Percentiles rank a stretch among this genome's conserved stretches.
Conservation (phyloP, 1,140 invertebrate species). For the Meteorus sp. region DNA sequence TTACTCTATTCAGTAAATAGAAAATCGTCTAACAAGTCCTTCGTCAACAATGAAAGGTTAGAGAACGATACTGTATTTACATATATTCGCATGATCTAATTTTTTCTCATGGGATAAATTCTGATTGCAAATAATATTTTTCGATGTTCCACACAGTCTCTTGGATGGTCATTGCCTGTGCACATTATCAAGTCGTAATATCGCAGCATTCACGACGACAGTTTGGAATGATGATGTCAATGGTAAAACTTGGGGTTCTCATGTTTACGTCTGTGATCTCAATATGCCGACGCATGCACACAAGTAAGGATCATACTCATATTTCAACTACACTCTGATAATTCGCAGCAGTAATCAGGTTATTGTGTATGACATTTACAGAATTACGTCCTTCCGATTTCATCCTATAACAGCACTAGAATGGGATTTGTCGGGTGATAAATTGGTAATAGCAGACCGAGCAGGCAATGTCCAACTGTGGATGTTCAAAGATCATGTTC, state of each 20-base stretch:
- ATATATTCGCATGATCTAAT: slow-evolving; percentile 20
- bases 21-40: slow-evolving; percentile 58
- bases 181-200: slow-evolving; percentile 76
- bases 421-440: slow-evolving; percentile 82
- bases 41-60: slow-evolving; percentile 61
- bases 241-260: slow-evolving; percentile 71
- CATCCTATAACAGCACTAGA: slow-evolving; percentile 74
- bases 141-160: slow-evolving; percentile 42
- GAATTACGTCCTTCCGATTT: slow-evolving; percentile 60
- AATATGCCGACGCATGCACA: slow-evolving; percentile 83
- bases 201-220: slow-evolving; percentile 78
- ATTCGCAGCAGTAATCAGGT: slow-evolving; percentile 1
- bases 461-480: slow-evolving; percentile 77
- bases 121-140: slow-evolving; percentile 37
- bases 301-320: too few species aligned
- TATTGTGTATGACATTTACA: slow-evolving; percentile 40
- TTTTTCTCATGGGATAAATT: slow-evolving; percentile 8
- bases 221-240: slow-evolving; percentile 69
- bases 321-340: too few species aligned
- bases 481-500: slow-evolving; percentile 73
- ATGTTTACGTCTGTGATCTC: slow-evolving; percentile 85
- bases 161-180: slow-evolving; percentile 62
- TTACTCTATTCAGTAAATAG: slow-evolving; percentile 62
- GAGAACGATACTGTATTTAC: slow-evolving; percentile 23
- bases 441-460: slow-evolving; percentile 75